Conservation (phyloP, 2,888 invertebrate species). For the Dynastes grantii region DNA sequence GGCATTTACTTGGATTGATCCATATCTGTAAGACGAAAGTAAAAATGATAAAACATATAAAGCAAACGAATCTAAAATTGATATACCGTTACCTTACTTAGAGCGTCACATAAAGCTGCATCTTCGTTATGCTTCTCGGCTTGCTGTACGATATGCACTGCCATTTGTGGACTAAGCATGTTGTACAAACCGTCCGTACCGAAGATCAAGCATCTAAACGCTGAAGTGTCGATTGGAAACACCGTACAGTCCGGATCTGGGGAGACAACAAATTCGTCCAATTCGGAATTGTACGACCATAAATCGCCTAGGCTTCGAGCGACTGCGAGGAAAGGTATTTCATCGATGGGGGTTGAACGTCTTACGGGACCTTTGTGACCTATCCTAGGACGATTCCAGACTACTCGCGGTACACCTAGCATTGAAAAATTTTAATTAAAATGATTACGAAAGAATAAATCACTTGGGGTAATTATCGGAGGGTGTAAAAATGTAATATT, state of each 20-base stretch:
- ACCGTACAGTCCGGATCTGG: slow-evolving; percentile 97
- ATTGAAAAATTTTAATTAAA: background rate
- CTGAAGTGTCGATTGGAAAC: slow-evolving; percentile 84
- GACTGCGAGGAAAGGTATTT: slow-evolving; percentile 96
- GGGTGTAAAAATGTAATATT: no score
- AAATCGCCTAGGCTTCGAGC: slow-evolving; percentile 96
- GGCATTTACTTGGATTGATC: slow-evolving; percentile 92
- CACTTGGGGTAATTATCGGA: no score
- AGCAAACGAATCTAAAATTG: background rate
- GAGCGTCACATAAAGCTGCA: slow-evolving; percentile 72
- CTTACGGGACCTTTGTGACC: slow-evolving; percentile 91
- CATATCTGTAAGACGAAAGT: slow-evolving; percentile 70
- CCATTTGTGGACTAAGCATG: slow-evolving; percentile 88
- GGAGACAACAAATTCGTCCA: slow-evolving; percentile 96
- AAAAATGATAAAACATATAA: background rate
- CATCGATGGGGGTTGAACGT: slow-evolving; percentile 91
- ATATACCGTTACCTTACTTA: slow-evolving; percentile 49
- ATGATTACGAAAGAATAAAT: background rate
- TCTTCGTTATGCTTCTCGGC: slow-evolving; percentile 87
- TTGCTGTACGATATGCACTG: slow-evolving; percentile 88
- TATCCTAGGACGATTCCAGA: slow-evolving; percentile 94
- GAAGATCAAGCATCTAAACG: slow-evolving; percentile 90
- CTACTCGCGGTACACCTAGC: slow-evolving; percentile 92
- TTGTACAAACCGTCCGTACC: slow-evolving; percentile 99
- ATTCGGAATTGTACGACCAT: slow-evolving; percentile 96